These are phyloP conservation scores for Takifugu ocellatus DNA, from an alignment of 2,797 vertebrate species.

Conservation along the genomic window DNA sequence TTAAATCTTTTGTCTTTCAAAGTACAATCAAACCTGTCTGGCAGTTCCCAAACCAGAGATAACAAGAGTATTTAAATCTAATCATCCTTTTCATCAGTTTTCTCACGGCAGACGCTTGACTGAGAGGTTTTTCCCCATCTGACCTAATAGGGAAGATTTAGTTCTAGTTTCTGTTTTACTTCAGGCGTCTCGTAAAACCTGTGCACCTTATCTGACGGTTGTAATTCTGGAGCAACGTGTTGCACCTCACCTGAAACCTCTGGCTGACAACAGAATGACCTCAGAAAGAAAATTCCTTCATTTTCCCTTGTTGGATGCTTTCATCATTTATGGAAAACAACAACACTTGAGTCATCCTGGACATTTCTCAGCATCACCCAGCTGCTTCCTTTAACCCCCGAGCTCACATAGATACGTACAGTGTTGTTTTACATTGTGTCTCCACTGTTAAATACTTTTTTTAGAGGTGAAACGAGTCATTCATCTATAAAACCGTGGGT, in stretches of 20 bases:
- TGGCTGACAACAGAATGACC: constrained; percentile 15
- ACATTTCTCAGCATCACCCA: constrained; percentile 1
- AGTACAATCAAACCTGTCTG: not conserved
- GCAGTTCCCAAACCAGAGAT: not conserved
- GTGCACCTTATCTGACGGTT: no score
- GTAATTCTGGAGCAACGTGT: not conserved
- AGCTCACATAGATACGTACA: not conserved
- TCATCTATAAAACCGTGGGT: no score
- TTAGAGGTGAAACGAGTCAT: no score
- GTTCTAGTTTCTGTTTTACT: not conserved
- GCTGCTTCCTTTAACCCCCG: constrained; percentile 15
- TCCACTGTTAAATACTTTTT: no score
- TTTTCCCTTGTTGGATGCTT: not conserved
- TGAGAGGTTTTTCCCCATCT: no score
- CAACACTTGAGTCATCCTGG: constrained; percentile 39
- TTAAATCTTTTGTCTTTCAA: no score
- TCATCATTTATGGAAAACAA: not conserved
- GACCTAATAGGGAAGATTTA: no score
- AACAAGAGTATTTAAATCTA: no score
- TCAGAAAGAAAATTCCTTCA: constrained; percentile 10
- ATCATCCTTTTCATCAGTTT: no score
- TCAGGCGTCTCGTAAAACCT: not conserved
- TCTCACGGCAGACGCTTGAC: no score
- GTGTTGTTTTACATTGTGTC: no score
- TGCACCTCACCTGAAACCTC: not conserved